Percentiles rank a stretch among this genome's conserved stretches.
phyloP scores from a whole-genome alignment of 2,888 invertebrate genomes.

The Drosophila ezoana region DNA sequence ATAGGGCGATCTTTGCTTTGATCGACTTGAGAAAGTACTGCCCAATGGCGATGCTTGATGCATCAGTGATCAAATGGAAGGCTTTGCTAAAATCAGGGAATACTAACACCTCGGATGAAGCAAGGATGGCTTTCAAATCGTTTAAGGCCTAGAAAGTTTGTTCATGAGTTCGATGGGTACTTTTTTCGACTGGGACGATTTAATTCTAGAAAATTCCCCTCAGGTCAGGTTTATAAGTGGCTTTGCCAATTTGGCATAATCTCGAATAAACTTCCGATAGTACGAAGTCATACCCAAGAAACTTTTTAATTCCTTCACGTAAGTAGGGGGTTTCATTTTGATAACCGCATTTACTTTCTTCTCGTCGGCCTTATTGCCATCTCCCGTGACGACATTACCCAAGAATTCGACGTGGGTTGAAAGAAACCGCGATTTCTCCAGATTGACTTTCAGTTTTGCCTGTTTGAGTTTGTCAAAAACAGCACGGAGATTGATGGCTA shows the following conservation, averaged over 20 bases:
- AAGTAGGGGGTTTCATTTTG: not conserved
- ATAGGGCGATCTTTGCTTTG: no score
- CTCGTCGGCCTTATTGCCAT: not conserved
- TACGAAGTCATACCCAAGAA: not conserved
- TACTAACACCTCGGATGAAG: no score
- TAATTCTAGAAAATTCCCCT: not conserved
- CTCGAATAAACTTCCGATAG: not conserved
- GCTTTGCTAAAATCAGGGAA: no score
- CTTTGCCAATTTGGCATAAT: conserved; percentile 1
- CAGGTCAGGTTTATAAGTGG: not conserved
- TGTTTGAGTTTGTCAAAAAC: not conserved
- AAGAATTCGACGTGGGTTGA: not conserved
- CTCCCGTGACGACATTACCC: not conserved
- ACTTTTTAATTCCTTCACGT: not conserved
- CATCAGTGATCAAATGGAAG: no score
- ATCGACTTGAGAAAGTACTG: no score
- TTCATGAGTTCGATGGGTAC: not conserved
- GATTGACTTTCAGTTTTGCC: not conserved
- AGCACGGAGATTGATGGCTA: not conserved
- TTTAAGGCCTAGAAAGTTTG: not conserved
- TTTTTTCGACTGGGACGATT: not conserved
- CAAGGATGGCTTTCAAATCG: no score
- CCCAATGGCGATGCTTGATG: no score
- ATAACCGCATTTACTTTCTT: not conserved
- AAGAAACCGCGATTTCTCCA: not conserved